These are phyloP conservation scores for Rhagoletis pomonella DNA, from an alignment of 1,140 invertebrate genomes.

Conservation along the genomic window DNA sequence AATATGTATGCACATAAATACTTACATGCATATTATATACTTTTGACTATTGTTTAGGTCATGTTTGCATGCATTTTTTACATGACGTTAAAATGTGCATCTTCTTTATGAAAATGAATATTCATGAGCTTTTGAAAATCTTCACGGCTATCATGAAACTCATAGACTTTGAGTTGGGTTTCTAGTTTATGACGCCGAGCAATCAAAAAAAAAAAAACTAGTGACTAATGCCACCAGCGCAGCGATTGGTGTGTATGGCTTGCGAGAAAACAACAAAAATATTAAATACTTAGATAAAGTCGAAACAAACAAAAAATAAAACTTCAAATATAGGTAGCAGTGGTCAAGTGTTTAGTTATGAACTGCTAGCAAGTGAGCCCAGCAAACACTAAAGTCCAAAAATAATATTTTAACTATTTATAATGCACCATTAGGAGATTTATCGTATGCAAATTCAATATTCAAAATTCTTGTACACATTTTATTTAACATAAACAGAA, in stretches of 20 bases:
- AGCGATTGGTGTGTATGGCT: too few species aligned
- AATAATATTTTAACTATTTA: too few species aligned
- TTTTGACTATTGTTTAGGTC: too few species aligned
- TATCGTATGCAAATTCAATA: too few species aligned
- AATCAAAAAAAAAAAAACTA: neutral
- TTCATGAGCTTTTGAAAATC: constrained; percentile 25
- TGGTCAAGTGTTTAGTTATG: neutral
- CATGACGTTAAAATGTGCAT: neutral
- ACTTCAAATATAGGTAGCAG: neutral
- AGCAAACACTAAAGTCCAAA: neutral
- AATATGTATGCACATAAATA: neutral
- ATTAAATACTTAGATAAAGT: too few species aligned
- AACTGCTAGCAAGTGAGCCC: neutral
- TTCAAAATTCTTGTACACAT: too few species aligned
- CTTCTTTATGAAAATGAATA: neutral
- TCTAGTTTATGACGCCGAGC: neutral
- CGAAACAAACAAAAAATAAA: neutral
- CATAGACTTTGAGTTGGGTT: neutral
- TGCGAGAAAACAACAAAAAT: too few species aligned
- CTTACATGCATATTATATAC: neutral
- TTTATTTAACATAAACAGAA: too few species aligned
- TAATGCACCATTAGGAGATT: too few species aligned
- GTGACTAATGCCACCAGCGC: neutral
- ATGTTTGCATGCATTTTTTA: neutral
- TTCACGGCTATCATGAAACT: neutral